Evolutionary conservation across 2,113 vertebrate genomes (phyloP), one percentile per base, ranked within the genome.

Genomic region (Nerophis lumbriciformis): DNA sequence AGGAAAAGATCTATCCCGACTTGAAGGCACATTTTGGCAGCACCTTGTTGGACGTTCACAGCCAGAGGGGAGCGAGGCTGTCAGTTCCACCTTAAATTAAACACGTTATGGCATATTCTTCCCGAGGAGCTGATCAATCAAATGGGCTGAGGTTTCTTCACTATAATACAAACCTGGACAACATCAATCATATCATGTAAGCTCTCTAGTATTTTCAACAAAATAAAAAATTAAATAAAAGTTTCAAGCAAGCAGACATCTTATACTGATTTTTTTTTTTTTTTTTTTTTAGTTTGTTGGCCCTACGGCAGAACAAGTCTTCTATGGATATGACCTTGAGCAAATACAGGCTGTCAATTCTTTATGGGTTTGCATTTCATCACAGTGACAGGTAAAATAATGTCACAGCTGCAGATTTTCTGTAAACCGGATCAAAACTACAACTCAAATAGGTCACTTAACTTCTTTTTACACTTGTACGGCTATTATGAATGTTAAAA

Each of bases 331-430:
- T 66, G 76, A 65, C 80, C 79, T 80, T 76, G 65, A 85, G 78
- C 42, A 78, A 68, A 71, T 71, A 72, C 52, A 52, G 44, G 39
- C 81, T 77, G 83, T 79, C 81, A 83, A 76, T 83, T 80, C 78
- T 63, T 69, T 63, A 69, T 65, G 65, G 69, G 74, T 75, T 77
- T 58, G 56, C 57, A 49, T 81, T 87, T 79, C 61, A 85, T 85
- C 83, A 80, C 50, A 16, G 37, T 81, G 83, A 83, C 76, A 75
- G 68, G 63, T 76, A 54, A 68, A 68, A 68, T 73, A 71, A 56
- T 47, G 66, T 55, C 69, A 55, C 4, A 55, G 56, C 57, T 6
- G 51, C 51, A 6, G 42, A 45, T 45, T 45, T 11, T 4, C 42
- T 45, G 4, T 45, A 45, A 45, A 45, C 12, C 11, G 11, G 10